These are phyloP conservation scores for Hoplias malabaricus DNA, from an alignment of 2,113 vertebrate species.

Conservation along the genomic window DNA sequence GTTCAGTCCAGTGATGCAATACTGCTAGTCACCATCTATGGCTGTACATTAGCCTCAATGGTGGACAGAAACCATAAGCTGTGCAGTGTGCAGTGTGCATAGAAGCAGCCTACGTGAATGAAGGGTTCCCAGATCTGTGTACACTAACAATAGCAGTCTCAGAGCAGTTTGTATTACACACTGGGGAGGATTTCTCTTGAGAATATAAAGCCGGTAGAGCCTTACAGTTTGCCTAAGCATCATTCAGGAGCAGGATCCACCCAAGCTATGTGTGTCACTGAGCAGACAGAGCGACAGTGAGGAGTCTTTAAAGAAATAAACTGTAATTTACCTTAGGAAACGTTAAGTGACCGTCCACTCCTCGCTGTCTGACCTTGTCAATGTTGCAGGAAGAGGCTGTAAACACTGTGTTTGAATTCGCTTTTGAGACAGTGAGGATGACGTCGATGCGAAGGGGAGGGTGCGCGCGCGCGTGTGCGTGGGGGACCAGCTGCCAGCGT, in stretches of 20 bases:
- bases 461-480: neutral
- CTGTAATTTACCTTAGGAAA: constrained; percentile 58
- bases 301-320: constrained; percentile 3
- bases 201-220: neutral
- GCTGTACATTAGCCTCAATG: neutral
- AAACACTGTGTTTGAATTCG: constrained; percentile 58
- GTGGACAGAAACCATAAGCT: constrained; percentile 49
- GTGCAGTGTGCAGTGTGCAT: constrained; percentile 36
- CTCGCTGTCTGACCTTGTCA: constrained; percentile 63
- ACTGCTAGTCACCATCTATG: constrained; percentile 14
- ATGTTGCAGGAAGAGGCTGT: constrained; percentile 55
- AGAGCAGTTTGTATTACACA: neutral
- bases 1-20: constrained; percentile 32
- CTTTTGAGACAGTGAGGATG: constrained; percentile 45
- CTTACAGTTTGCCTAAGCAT: neutral
- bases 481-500: neutral
- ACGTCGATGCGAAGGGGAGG: constrained; percentile 59
- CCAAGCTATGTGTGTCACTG: neutral
- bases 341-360: neutral
- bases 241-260: neutral
- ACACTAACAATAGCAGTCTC: neutral
- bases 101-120: neutral
- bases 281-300: neutral
- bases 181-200: neutral
- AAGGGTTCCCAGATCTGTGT: neutral